A percentile compares a stretch with the other conserved stretches of the same genome.
phyloP scores from a whole-genome alignment of 2,113 vertebrate genomes.

The Myrmecophaga tridactyla region DNA sequence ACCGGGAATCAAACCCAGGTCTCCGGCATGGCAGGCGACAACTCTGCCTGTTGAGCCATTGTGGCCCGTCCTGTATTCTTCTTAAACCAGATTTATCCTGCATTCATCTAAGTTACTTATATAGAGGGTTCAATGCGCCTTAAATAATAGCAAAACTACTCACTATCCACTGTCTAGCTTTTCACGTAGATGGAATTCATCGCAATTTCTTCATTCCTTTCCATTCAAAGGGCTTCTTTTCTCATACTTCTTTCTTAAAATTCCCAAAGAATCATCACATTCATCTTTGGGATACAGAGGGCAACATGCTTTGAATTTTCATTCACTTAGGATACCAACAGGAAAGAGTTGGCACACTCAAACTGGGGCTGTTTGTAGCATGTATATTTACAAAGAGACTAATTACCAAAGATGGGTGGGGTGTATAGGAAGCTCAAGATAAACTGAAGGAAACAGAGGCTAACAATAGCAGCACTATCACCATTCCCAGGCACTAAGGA shows the following conservation, averaged over 20 bases:
- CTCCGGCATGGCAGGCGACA: no score
- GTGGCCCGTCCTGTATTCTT: no score
- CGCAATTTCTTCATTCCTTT: background rate
- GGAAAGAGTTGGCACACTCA: background rate
- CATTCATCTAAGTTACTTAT: background rate
- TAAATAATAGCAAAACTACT: background rate
- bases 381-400: background rate
- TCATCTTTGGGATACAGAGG: background rate
- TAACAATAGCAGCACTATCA: background rate
- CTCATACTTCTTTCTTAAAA: background rate
- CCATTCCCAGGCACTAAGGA: background rate
- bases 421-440: background rate
- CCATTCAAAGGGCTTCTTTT: background rate
- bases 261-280: rapidly evolving
- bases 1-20: no score
- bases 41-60: no score
- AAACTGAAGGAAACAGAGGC: background rate
- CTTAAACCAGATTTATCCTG: background rate
- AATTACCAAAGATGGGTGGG: background rate
- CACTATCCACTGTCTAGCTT: background rate
- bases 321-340: background rate
- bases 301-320: background rate
- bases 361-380: background rate
- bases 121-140: background rate
- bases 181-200: background rate